Percentiles rank a stretch among this genome's conserved stretches.
Evolutionary conservation across 2,888 invertebrate species (phyloP).

Genomic region (Caradrina clavipalpis): DNA sequence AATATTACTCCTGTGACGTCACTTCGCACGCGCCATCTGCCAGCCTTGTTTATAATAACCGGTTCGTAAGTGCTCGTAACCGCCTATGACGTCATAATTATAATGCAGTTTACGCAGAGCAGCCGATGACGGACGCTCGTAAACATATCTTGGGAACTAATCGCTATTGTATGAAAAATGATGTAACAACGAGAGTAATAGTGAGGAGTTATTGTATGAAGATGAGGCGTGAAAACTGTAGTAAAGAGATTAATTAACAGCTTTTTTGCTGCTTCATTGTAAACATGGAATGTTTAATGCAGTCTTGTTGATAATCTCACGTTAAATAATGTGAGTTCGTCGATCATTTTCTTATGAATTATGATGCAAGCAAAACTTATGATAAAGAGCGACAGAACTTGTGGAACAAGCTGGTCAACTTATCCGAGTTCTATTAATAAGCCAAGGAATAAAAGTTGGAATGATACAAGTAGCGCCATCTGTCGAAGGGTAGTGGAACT

Average conservation of each 20-base stretch:
- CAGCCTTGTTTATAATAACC: constrained; percentile 36
- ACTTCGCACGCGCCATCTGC: constrained; percentile 46
- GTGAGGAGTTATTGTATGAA: constrained; percentile 41
- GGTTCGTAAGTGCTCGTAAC: constrained; percentile 30
- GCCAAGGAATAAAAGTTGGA: not conserved
- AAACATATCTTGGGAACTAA: constrained; percentile 54
- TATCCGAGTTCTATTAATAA: not conserved
- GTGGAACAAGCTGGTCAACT: not conserved
- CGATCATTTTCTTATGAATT: not conserved
- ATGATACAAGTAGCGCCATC: constrained; percentile 57
- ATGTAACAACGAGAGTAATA: constrained; percentile 35
- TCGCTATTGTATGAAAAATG: constrained; percentile 42
- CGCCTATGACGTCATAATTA: constrained; percentile 49
- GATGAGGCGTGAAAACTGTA: constrained; percentile 36
- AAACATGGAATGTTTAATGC: constrained; percentile 6
- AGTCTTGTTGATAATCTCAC: not conserved
- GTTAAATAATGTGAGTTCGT: not conserved
- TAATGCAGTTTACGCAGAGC: constrained; percentile 40
- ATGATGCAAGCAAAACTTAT: not conserved
- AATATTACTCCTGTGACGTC: constrained; percentile 35
- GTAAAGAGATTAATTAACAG: constrained; percentile 13
- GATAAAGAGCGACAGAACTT: not conserved
- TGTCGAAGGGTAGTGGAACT: constrained; percentile 54
- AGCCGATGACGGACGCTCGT: constrained; percentile 49
- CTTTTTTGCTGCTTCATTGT: constrained; percentile 26